Conservation (phyloP, 2,888 invertebrate genomes). For the Synergus umbraculus region DNA sequence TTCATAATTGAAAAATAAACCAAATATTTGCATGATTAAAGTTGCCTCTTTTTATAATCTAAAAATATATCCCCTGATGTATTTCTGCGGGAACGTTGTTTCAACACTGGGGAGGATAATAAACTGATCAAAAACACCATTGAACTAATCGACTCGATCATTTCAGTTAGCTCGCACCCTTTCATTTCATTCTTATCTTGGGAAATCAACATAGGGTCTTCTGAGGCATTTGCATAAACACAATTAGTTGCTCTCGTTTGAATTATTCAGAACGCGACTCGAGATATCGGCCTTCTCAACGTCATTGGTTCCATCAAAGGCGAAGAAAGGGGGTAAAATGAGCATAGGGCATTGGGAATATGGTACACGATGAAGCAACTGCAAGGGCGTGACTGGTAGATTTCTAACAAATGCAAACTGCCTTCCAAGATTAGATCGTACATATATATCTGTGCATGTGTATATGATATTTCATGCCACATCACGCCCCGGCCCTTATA, state of each 20-base stretch:
- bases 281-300: conserved; percentile 54
- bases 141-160: conserved; percentile 33
- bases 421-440: conserved; percentile 64
- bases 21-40: neutral
- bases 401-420: conserved; percentile 59
- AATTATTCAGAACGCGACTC: conserved; percentile 72
- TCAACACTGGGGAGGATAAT: neutral
- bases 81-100: neutral
- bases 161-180: conserved; percentile 51
- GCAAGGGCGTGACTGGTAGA: conserved; percentile 56
- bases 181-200: conserved; percentile 63
- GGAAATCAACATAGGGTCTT: conserved; percentile 66
- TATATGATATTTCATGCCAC: conserved; percentile 61
- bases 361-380: conserved; percentile 44
- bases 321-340: conserved; percentile 36
- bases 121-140: neutral
- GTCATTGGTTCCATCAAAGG: conserved; percentile 39
- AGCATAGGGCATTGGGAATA: neutral
- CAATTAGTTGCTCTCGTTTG: conserved; percentile 74
- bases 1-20: neutral
- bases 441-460: neutral
- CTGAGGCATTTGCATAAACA: conserved; percentile 72
- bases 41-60: neutral
- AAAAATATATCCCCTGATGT: neutral
- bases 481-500: conserved; percentile 53